Base-by-base conservation (phyloP, 2,888 invertebrate genomes). In the Adelognathus sp. region DNA sequence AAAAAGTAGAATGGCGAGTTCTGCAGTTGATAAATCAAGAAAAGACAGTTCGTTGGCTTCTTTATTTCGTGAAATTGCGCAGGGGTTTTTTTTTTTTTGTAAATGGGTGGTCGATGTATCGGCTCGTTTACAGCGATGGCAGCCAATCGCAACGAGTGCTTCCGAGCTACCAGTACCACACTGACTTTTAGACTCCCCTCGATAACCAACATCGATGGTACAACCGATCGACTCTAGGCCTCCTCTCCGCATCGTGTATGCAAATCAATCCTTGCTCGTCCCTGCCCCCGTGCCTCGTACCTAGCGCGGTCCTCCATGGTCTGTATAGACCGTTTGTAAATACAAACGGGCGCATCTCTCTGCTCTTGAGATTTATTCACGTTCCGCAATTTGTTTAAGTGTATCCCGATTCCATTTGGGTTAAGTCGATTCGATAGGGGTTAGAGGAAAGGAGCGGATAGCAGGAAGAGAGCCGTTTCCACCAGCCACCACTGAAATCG, bases 191-290 rank as follows among this genome's bases (percentile, higher is more conserved):
- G 78, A 78, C 58, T 70, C 79, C 41, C 64, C 64, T 29, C 72
- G 16, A 58, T 54, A 58, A 46, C 76, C 60, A 50, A 67, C 67
- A 69, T 69, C 73, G 61, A 64, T 66, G 61, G 69, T 76, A 73
- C 56, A n/a, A 9, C 24, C 56, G 64, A 81, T 80, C 79, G 76
- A 78, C 74, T 66, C 84, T 83, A 82, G 85, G 83, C 84, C 82
- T 83, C 81, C 80, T 72, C 61, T 81, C 82, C 80, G 81, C 83
- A 82, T 80, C 86, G 83, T 83, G 82, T 90, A 91, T 91, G 91
- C 91, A 91, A 91, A 91, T 91, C 90, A 90, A 90, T 90, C 86
- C 72, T n/a, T n/a, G n/a, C n/a, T n/a, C n/a, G n/a, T n/a, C n/a
- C n/a, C n/a, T n/a, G n/a, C n/a, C n/a, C n/a, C n/a, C n/a, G n/a